Evolutionary conservation across 2,888 invertebrate species (phyloP).

Genomic region (Agonum fuliginosum): DNA sequence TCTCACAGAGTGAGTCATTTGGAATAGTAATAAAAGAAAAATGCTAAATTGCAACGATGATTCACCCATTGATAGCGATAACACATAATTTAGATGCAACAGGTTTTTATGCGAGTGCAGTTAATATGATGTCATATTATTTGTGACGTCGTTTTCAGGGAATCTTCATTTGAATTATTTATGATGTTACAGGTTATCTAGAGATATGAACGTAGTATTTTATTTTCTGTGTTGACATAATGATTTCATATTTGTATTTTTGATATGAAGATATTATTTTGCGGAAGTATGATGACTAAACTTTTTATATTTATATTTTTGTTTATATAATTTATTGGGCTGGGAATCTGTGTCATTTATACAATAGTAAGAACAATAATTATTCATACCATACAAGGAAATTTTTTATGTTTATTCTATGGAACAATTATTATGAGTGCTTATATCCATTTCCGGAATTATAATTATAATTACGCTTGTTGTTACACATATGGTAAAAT

Average conservation of each 20-base stretch:
- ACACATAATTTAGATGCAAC: slow-evolving; percentile 49
- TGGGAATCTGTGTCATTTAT: not conserved
- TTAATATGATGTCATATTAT: not conserved
- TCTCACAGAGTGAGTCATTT: slow-evolving; percentile 28
- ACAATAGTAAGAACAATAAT: too few relatives aligned
- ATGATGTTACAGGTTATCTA: not conserved
- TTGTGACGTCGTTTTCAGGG: not conserved
- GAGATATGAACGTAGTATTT: not conserved
- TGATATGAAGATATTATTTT: not conserved
- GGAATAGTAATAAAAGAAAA: slow-evolving; percentile 33
- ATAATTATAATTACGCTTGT: too few relatives aligned
- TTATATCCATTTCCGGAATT: not conserved
- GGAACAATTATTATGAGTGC: not conserved
- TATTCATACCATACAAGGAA: too few relatives aligned
- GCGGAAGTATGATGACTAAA: not conserved
- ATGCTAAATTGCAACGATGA: slow-evolving; percentile 27
- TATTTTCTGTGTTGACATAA: not conserved
- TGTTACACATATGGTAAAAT: not conserved
- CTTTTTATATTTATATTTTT: not conserved
- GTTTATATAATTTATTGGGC: not conserved
- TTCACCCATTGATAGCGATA: slow-evolving; percentile 56
- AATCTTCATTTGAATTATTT: not conserved
- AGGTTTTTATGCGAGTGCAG: slow-evolving; percentile 6
- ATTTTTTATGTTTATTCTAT: not conserved
- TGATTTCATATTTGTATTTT: not conserved